phyloP scores from a whole-genome alignment of 2,113 vertebrate genomes.

The Nansenia antarctica region DNA sequence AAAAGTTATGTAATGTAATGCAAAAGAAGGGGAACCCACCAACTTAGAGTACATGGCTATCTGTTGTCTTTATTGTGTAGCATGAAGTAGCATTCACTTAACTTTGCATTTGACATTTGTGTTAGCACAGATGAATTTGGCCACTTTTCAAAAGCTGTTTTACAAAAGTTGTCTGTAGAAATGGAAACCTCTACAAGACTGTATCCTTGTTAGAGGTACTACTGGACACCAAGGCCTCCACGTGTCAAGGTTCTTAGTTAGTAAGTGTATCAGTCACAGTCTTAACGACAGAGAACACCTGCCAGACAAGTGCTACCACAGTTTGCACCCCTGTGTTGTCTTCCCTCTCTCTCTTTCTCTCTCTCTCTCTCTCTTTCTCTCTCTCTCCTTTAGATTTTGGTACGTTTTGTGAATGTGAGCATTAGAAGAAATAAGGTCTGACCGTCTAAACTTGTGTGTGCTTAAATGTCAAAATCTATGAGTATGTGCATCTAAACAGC shows the following conservation, averaged over 20 bases:
- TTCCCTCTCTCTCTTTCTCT: background rate
- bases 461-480: conserved; percentile 51
- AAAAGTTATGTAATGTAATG: conserved; percentile 6
- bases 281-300: background rate
- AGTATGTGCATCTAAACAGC: conserved; percentile 50
- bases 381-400: conserved; percentile 28
- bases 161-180: background rate
- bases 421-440: conserved; percentile 18
- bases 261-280: background rate
- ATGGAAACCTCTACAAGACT: background rate
- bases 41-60: background rate
- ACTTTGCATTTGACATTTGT: background rate
- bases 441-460: conserved; percentile 35
- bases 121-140: conserved; percentile 8
- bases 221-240: background rate
- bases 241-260: background rate
- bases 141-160: no score
- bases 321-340: background rate
- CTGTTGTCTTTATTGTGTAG: background rate
- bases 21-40: background rate
- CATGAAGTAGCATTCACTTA: background rate
- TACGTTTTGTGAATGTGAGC: conserved; percentile 53
- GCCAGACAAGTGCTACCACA: background rate
- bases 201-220: background rate
- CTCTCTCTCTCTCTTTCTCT: conserved; percentile 16